Evolutionary conservation across 2,888 invertebrate genomes (phyloP).

Genomic region (Lampropteryx suffumata): DNA sequence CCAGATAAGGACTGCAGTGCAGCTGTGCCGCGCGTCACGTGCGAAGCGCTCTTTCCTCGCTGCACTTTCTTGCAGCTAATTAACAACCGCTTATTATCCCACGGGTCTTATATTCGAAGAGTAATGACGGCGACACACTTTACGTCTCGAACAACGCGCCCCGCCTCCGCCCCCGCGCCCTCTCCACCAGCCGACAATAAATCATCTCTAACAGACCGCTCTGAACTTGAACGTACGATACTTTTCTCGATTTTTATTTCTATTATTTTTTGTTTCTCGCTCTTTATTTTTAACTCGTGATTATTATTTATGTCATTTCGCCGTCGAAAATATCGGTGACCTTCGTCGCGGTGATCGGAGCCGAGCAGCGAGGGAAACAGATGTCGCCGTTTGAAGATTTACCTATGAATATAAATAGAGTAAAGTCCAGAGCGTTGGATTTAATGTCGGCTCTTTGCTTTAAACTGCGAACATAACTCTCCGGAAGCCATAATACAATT

Average conservation of each 20-base stretch:
- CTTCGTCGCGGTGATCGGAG: conserved; percentile 28
- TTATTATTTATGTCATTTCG: conserved; percentile 29
- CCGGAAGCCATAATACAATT: conserved; percentile 5
- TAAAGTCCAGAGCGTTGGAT: neutral
- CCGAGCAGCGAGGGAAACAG: conserved; percentile 13
- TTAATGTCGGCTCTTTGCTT: neutral
- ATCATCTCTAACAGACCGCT: conserved; percentile 14
- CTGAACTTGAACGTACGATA: conserved; percentile 29
- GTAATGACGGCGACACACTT: conserved; percentile 8
- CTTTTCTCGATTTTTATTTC: conserved; percentile 15
- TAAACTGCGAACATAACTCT: too few species aligned
- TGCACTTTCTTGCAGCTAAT: conserved; percentile 22
- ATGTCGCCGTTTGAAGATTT: conserved; percentile 17
- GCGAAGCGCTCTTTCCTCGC: too few species aligned
- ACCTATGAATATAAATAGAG: conserved; percentile 11
- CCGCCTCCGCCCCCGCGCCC: too few species aligned
- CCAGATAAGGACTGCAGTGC: conserved; percentile 9
- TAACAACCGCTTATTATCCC: conserved; percentile 24
- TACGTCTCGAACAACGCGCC: too few species aligned
- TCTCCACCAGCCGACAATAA: conserved; percentile 2
- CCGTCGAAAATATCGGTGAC: conserved; percentile 30
- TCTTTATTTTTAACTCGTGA: conserved; percentile 18
- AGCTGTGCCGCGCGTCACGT: neutral
- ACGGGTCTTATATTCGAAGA: conserved; percentile 15
- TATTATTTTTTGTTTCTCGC: too few species aligned